A percentile compares a stretch with the other conserved stretches of the same genome.
Evolutionary conservation across 2,797 vertebrate species (phyloP).

Genomic region (Anguilla obscura): DNA sequence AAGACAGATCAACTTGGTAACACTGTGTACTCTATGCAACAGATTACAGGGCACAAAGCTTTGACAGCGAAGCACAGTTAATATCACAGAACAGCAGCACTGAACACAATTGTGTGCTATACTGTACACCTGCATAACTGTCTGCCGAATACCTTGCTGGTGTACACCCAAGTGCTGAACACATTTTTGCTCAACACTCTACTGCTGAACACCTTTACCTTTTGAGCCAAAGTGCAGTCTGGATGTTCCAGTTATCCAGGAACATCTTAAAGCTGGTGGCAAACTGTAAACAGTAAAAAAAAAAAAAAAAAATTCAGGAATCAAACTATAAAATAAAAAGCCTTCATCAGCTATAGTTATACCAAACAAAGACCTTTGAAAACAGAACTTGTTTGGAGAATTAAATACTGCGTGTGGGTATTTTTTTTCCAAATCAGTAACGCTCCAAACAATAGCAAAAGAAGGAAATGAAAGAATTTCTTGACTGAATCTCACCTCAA

Average conservation of each 20-base stretch:
- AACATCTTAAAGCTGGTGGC: conserved; percentile 99
- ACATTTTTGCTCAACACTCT: not conserved
- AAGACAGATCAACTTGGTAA: not conserved
- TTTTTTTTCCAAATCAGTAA: too few species aligned
- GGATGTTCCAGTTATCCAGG: conserved; percentile 99
- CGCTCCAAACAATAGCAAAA: not conserved
- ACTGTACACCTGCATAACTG: too few species aligned
- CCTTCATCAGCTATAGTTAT: not conserved
- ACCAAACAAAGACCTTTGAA: not conserved
- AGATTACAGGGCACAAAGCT: conserved; percentile 1
- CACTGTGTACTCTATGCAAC: not conserved
- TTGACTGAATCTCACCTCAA: conserved; percentile 79
- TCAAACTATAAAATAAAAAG: not conserved
- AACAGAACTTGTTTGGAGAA: too few species aligned
- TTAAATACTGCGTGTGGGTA: too few species aligned
- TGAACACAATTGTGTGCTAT: too few species aligned
- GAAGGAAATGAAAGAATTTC: conserved; percentile 17
- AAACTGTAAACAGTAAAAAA: conserved; percentile 72
- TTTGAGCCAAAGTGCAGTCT: conserved; percentile 97
- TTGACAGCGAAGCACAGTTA: not conserved
- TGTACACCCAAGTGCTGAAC: not conserved
- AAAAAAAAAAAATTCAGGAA: not conserved
- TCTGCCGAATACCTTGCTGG: not conserved
- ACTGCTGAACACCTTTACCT: conserved; percentile 68
- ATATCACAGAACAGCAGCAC: not conserved